Evolutionary conservation across 2,113 vertebrate genomes (phyloP).

Genomic region (Megaleporinus macrocephalus): DNA sequence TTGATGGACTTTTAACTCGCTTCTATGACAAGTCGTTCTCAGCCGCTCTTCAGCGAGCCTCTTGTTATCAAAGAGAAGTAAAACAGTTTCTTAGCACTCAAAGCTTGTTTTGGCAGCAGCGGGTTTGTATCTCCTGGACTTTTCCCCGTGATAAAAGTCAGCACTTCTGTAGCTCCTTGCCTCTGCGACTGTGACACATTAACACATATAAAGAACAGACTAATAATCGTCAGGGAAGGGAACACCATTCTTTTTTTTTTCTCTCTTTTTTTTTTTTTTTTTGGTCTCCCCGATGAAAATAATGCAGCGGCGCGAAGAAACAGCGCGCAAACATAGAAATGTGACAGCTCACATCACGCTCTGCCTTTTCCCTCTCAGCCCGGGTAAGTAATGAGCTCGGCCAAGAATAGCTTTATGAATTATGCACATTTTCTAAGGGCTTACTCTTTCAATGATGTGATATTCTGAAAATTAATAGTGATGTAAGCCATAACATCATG

Average conservation of each 20-base stretch:
- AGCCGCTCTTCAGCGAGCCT: background rate
- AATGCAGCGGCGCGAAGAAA: slow-evolving; percentile 8
- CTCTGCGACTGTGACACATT: background rate
- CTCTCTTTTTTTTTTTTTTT: background rate
- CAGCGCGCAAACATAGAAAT: slow-evolving; percentile 9
- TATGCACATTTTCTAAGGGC: slow-evolving; percentile 1
- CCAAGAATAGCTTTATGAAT: slow-evolving; percentile 46
- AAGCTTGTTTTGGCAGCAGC: background rate
- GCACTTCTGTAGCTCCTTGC: background rate
- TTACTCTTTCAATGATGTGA: slow-evolving; percentile 18
- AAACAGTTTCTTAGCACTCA: background rate
- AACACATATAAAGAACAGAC: background rate
- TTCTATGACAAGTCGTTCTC: background rate
- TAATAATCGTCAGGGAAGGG: background rate
- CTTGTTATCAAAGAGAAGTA: slow-evolving; percentile 18
- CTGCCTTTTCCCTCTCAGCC: slow-evolving; percentile 21
- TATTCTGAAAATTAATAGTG: slow-evolving; percentile 35
- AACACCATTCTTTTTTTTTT: background rate
- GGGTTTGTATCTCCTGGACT: background rate
- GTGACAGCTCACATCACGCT: slow-evolving; percentile 22
- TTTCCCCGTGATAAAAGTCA: slow-evolving; percentile 3
- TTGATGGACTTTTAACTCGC: slow-evolving; percentile 5
- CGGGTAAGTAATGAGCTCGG: background rate
- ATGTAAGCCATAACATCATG: slow-evolving; percentile 2
- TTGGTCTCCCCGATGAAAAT: background rate